These are phyloP conservation scores for Oithona nana DNA, from an alignment of 2,888 invertebrate species.

Conservation along the genomic window DNA sequence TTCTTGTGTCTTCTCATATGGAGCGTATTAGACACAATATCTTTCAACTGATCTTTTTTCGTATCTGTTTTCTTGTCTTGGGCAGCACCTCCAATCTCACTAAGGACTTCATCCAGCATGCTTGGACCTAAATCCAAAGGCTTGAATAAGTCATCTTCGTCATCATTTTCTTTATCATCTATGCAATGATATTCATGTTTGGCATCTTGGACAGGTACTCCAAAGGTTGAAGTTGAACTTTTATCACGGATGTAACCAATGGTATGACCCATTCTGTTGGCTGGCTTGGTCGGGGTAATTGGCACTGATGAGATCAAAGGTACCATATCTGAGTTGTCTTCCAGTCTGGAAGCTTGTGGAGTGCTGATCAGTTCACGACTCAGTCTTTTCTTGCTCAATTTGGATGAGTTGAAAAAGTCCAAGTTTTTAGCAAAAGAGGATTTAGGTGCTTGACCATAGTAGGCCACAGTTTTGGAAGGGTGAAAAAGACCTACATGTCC, in stretches of 20 bases:
- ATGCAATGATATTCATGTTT: conserved; percentile 61
- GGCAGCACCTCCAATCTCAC: conserved; percentile 29
- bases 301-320: conserved; percentile 10
- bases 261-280: conserved; percentile 6
- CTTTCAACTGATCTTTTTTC: conserved; percentile 13
- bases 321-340: conserved; percentile 8
- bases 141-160: conserved; percentile 18
- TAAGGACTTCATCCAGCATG: conserved; percentile 70
- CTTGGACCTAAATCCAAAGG: conserved; percentile 53
- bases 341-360: conserved; percentile 42
- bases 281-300: neutral
- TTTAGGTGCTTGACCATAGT: conserved; percentile 47
- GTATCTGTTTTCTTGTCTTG: conserved; percentile 3
- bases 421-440: conserved; percentile 23
- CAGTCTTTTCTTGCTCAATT: conserved; percentile 4
- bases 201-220: conserved; percentile 29
- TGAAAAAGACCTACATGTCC: conserved; percentile 87
- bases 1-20: conserved; percentile 22
- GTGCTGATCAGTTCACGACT: conserved; percentile 85
- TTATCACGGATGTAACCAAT: conserved; percentile 13
- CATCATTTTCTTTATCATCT: conserved; percentile 47
- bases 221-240: neutral
- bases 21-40: conserved; percentile 21
- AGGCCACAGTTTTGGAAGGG: conserved; percentile 70
- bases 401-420: neutral